A percentile compares a stretch with the other conserved stretches of the same genome.
phyloP scores from a whole-genome alignment of 1,140 invertebrate genomes.

The Eciton burchellii region DNA sequence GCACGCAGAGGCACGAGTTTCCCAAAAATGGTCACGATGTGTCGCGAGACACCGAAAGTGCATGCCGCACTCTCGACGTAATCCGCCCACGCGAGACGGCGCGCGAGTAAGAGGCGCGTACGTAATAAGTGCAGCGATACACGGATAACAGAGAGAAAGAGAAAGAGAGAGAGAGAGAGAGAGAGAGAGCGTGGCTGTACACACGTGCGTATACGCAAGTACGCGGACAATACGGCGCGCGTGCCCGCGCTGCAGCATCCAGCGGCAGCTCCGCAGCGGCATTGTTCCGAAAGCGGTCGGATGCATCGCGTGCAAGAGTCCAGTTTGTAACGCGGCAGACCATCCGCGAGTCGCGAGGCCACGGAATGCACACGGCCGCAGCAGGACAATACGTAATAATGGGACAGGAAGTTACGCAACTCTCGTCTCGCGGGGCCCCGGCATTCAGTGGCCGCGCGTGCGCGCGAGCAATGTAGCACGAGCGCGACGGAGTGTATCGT shows the following conservation, averaged over 20 bases:
- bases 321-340: constrained; percentile 64
- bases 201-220: too few species aligned
- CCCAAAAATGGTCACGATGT: background rate
- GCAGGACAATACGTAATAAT: constrained; percentile 60
- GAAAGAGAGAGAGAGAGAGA: too few species aligned
- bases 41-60: background rate
- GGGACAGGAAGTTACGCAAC: constrained; percentile 45
- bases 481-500: constrained; percentile 54
- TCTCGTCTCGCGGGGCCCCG: background rate
- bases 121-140: constrained; percentile 21
- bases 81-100: background rate
- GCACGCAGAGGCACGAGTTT: background rate
- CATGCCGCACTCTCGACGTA: background rate
- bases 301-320: constrained; percentile 71
- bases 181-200: too few species aligned
- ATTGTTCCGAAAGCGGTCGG: constrained; percentile 65
- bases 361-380: constrained; percentile 33
- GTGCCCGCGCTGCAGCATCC: background rate
- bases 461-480: background rate
- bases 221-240: background rate
- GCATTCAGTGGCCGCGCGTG: background rate
- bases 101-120: background rate
- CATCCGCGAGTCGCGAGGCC: constrained; percentile 35
- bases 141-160: constrained; percentile 3
- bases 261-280: background rate